A percentile compares a stretch with the other conserved stretches of the same genome.
Evolutionary conservation across 2,113 vertebrate genomes (phyloP).

Genomic region (Turdus rufiventris): DNA sequence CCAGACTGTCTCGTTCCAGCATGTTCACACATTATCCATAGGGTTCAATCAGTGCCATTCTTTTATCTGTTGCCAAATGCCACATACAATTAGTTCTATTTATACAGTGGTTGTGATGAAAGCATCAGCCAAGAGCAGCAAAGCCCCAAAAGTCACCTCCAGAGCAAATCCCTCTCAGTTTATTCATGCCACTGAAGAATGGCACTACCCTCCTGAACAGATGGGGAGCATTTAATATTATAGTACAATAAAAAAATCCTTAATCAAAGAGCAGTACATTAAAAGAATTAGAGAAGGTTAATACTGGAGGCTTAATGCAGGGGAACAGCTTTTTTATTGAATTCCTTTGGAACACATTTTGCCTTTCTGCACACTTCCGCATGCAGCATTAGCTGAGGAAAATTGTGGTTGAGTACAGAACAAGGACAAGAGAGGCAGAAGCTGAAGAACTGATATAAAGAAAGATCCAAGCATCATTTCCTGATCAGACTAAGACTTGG

Average conservation of each 20-base stretch:
- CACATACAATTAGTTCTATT: not conserved
- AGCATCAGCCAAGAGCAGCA: not conserved
- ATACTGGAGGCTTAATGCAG: not conserved
- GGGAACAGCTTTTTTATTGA: not conserved
- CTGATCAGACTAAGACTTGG: not conserved
- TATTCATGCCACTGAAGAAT: not conserved
- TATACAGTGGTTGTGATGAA: not conserved
- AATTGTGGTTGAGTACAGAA: not conserved
- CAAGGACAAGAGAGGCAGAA: not conserved
- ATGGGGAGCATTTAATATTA: not conserved
- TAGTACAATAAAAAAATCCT: not conserved
- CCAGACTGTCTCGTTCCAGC: not conserved
- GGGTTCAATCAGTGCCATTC: not conserved
- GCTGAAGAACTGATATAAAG: not conserved
- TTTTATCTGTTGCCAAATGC: not conserved
- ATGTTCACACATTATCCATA: not conserved
- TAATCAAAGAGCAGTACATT: not conserved
- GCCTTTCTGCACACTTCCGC: not conserved
- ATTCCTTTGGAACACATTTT: not conserved
- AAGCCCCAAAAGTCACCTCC: not conserved
- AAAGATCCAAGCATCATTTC: not conserved
- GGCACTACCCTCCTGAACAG: not conserved
- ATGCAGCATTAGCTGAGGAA: not conserved
- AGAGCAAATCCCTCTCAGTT: not conserved
- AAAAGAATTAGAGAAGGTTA: not conserved